Conservation (phyloP, 2,113 vertebrate species). For the Candoia aspera region DNA sequence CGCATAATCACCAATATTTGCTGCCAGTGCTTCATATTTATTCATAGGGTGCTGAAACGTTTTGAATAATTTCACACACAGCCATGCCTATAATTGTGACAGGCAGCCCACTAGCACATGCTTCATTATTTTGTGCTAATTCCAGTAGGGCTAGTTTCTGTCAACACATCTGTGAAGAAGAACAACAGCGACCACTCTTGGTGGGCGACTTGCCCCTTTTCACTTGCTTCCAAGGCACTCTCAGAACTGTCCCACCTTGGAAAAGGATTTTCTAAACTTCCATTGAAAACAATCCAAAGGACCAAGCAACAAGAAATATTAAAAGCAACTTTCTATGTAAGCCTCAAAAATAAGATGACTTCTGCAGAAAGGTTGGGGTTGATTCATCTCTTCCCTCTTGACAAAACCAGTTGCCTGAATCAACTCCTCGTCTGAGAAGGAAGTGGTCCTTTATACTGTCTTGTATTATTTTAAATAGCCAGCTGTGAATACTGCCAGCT, state of each 20-base stretch:
- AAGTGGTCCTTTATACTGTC: too few relatives aligned
- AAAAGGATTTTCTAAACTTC: background rate
- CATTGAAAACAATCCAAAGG: background rate
- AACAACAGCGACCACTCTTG: constrained; percentile 45
- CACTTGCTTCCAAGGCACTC: constrained; percentile 10
- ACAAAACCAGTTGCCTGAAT: too few relatives aligned
- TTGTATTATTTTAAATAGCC: too few relatives aligned
- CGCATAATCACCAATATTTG: constrained; percentile 48
- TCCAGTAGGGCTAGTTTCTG: constrained; percentile 58
- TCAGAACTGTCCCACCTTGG: background rate
- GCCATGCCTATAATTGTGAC: constrained; percentile 65
- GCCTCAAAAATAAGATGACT: background rate
- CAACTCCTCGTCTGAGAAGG: too few relatives aligned
- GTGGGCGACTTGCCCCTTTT: constrained; percentile 42
- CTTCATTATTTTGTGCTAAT: constrained; percentile 62
- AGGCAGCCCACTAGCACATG: constrained; percentile 63
- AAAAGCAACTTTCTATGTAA: background rate
- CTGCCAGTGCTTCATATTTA: constrained; percentile 57
- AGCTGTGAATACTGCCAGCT: too few relatives aligned
- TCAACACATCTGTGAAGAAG: constrained; percentile 41
- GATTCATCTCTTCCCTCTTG: background rate
- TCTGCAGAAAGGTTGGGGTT: background rate
- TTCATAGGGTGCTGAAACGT: constrained; percentile 56
- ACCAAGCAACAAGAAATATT: background rate
- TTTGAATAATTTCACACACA: constrained; percentile 67